A percentile compares a stretch with the other conserved stretches of the same genome.
Evolutionary conservation across 2,888 invertebrate genomes (phyloP).

Genomic region (Dusona sp.): DNA sequence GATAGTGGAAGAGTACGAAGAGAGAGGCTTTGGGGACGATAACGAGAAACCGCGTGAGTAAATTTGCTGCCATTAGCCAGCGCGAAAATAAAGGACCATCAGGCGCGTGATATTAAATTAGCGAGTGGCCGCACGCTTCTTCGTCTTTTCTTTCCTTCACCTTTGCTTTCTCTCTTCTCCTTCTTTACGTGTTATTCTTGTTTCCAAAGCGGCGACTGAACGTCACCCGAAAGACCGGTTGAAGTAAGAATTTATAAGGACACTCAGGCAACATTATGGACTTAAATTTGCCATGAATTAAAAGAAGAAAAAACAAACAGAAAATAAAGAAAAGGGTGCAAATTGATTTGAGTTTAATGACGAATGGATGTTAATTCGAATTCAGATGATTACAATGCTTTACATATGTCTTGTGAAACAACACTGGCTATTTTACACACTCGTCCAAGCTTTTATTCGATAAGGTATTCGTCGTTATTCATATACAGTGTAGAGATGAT

Average conservation of each 20-base stretch:
- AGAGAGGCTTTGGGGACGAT: constrained; percentile 73
- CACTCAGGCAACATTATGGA: constrained; percentile 39
- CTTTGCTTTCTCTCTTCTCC: constrained; percentile 21
- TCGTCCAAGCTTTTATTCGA: no score
- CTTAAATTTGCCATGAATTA: constrained; percentile 17
- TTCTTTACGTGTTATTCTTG: constrained; percentile 47
- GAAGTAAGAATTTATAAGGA: constrained; percentile 53
- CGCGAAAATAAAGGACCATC: constrained; percentile 81
- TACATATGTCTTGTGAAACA: background rate
- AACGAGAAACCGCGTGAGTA: constrained; percentile 80
- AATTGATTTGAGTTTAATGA: constrained; percentile 30
- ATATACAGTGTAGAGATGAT: no score
- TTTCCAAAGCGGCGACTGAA: constrained; percentile 58
- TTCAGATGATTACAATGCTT: background rate
- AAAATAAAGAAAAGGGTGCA: background rate
- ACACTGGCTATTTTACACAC: background rate
- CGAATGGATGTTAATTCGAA: background rate
- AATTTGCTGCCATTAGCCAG: constrained; percentile 83
- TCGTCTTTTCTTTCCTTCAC: constrained; percentile 61
- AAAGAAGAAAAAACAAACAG: background rate
- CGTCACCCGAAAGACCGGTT: constrained; percentile 67
- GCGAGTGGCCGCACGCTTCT: constrained; percentile 74
- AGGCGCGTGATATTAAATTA: constrained; percentile 83
- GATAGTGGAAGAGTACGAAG: constrained; percentile 49
- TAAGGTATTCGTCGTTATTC: no score